Conservation (phyloP, 2,113 vertebrate species). For the Isichthys henryi region DNA sequence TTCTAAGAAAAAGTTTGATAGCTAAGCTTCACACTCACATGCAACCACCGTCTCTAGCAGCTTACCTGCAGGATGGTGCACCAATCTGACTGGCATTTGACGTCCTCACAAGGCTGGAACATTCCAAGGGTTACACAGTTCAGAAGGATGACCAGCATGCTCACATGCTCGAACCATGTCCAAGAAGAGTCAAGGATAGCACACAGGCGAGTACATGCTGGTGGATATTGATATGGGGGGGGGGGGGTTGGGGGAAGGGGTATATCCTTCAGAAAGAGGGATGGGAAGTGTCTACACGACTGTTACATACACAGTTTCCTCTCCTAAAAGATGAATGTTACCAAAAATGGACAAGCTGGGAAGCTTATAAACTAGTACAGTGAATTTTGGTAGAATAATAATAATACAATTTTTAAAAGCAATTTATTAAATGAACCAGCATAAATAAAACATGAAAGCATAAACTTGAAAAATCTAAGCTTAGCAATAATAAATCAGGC, state of each 20-base stretch:
- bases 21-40: neutral
- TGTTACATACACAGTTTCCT: neutral
- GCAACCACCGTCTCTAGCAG: neutral
- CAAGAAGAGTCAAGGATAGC: conserved; percentile 65
- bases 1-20: neutral
- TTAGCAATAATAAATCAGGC: neutral
- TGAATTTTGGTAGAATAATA: neutral
- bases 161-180: conserved; percentile 93
- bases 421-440: neutral
- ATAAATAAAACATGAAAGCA: neutral
- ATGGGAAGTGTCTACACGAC: neutral
- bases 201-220: neutral
- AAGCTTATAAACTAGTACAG: neutral
- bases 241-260: neutral
- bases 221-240: neutral
- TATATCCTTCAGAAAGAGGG: neutral
- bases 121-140: conserved; percentile 96
- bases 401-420: neutral
- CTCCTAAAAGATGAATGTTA: neutral
- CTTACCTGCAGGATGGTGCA: conserved; percentile 78
- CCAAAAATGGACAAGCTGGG: neutral
- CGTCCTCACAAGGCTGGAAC: conserved; percentile 93
- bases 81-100: conserved; percentile 70
- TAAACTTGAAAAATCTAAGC: neutral
- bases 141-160: conserved; percentile 94